Base-by-base conservation (phyloP, 2,797 vertebrate genomes). In the Pseudomugil tenellus region DNA sequence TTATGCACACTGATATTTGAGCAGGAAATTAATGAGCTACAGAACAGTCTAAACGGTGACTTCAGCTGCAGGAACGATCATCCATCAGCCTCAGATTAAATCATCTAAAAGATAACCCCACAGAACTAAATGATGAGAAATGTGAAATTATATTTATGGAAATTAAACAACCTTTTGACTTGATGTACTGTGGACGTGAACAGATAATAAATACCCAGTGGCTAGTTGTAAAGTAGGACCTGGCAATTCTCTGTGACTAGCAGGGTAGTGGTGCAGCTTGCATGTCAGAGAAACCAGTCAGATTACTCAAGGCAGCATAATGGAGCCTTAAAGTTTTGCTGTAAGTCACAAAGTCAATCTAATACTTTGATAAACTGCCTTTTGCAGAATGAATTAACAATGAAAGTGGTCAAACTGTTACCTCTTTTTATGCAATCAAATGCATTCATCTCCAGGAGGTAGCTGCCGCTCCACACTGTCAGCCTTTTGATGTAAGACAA, bases 41-140 rank as follows among this genome's bases (percentile, higher is more conserved):
- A 72, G 67, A 39, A 59, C 11, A 26, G 71, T 52, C 43, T 34
- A 55, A 63, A 76, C 26, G 8, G 58, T 17, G n/a, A 69, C 76
- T 74, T 58, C 70, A 80, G 82, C 74, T 23, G 48, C 53, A 51
- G 72, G 59, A 81, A 78, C 76, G 55, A 37, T 79, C 63, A 72
- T 91, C 87, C 71, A 79, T 92, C 88, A 87, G 71, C 80, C 73
- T 63, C 77, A 87, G 88, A 92, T 93, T 90, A 91, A 88, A 93
- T 88, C 78, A 68, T 76, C 58, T 91, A 87, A 90, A 88, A 89
- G 80, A 88, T 87, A 84, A 91, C 76, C 83, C 71, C 3, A 70
- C 64, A 71, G 56, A 58, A 64, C 73, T 84, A 89, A 91, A 84
- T 90, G 91, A 89, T 81, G 71, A 79, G 68, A 72, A 70, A 86